Evolutionary conservation across 2,797 vertebrate genomes (phyloP), one percentile per base, ranked within the genome.

Genomic region (Helicolenus hilgendorfi): DNA sequence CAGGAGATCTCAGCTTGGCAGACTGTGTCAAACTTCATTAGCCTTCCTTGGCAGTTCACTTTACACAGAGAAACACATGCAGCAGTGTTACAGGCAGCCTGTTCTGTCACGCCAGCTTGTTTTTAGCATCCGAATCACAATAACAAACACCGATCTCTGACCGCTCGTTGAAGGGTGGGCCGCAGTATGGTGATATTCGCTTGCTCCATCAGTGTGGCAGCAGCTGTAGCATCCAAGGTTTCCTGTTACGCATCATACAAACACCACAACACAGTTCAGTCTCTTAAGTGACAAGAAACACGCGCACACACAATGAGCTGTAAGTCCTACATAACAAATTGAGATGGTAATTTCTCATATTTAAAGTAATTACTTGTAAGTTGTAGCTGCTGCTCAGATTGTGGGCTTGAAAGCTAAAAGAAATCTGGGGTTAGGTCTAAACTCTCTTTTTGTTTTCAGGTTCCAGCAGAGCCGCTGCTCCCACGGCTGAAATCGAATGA

Each of bases 401-500:
- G 14, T 53, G 14, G 27, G 2, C 15, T 77, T 63, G 2, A 60
- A 79, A 26, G 53, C 18, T 27, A 0, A 75, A 33, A 18, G 0
- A 45, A 9, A 10, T 20, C 60, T 38, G n/a, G 5, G 2, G n/a
- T 65, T 11, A n/a, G 70, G 15, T 72, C 41, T 81, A 53, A 67
- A 85, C 31, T 67, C 4, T 79, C 27, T 81, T 27, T 84, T 77
- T 83, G 29, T 93, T 82, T 74, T 63, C 94, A 98, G 98, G 97
- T 96, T 72, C 94, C 98, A 8, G 94, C 95, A 72, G 97, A 98
- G 85, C 98, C 98, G 26, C 96, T 99, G 84, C 97, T 99, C 59
- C 98, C 98, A 0, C 98, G 97, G 94, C 96, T 98, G 78, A 97
- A 98, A 89, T 97, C 98, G 0, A 97, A 98, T 90, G 99, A 99